Evolutionary conservation across 2,797 vertebrate genomes (phyloP), one percentile per base, ranked within the genome.

Genomic region (Sebastes oblongus): DNA sequence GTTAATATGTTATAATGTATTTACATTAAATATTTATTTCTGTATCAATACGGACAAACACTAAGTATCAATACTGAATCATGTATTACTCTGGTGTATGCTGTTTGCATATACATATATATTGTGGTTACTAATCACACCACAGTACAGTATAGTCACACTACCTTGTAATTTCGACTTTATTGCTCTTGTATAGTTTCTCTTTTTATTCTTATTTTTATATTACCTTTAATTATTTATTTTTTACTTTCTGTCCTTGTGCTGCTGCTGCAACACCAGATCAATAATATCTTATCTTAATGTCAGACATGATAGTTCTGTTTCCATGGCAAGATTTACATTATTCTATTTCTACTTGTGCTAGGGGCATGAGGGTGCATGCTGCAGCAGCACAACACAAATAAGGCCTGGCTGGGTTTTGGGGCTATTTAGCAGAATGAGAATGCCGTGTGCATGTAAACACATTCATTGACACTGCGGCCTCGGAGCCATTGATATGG

Each of bases 391-490:
- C 46, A 60, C 14, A 8, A 32, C 42, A 50, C 3, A 42, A 74
- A 27, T 3, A 39, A 46, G 5, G 29, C 6, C 24, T 10, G 8
- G 1, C 18, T 52, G 46, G 6, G 52, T 61, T 46, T 68, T 50
- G 6, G 13, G 22, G 59, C 3, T 34, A 4, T 62, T 67, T 75
- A 55, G 50, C 54, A 36, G 54, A 67, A 39, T 65, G 20, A 52
- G 61, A 67, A 39, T 62, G 20, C 27, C 20, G 27, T 52, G 2
- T 80, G 70, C 52, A 25, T 75, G 46, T 65, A 76, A 89, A 86
- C 32, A 58, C 72, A 75, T 73, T 81, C 60, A 86, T 54, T 46
- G 62, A 83, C 39, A 66, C 32, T 30, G 50, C 72, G 16, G 58
- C 56, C 60, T 56, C 4, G 7, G 27, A 5, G 32, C 8, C 24